Evolutionary conservation across 2,113 vertebrate species (phyloP).

Genomic region (Phalacrocorax carbo): DNA sequence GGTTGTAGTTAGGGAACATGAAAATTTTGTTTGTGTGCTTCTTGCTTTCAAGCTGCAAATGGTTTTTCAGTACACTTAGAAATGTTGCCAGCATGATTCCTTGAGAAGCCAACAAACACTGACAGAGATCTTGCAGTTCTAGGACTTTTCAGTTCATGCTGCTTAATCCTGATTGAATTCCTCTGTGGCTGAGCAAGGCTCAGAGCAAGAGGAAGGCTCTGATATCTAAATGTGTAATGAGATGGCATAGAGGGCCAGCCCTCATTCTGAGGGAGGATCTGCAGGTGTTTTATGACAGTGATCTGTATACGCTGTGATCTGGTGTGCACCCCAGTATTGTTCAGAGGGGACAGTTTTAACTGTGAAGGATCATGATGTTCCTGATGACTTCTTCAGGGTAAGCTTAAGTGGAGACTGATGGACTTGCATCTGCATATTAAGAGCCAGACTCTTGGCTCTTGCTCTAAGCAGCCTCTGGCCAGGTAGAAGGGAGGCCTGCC

Average conservation of each 20-base stretch:
- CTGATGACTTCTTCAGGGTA: not conserved
- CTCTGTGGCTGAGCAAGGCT: not conserved
- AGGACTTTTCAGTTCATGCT: not conserved
- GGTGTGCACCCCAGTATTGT: not conserved
- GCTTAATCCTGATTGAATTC: not conserved
- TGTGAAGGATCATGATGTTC: not conserved
- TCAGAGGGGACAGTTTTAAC: not conserved
- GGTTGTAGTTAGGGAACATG: not conserved
- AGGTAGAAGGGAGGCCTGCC: not conserved
- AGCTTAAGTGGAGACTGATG: not conserved
- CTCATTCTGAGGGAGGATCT: not conserved
- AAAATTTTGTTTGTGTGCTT: not conserved
- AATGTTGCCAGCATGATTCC: not conserved
- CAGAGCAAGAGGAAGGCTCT: not conserved
- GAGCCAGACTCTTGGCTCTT: not conserved
- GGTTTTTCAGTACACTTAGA: not conserved
- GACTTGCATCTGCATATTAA: rapidly evolving
- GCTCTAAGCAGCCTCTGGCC: not conserved
- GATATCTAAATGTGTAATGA: not conserved
- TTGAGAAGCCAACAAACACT: not conserved
- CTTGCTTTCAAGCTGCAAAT: not conserved
- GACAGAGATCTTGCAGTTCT: not conserved
- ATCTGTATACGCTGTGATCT: not conserved
- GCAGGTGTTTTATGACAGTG: not conserved
- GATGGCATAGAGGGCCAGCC: not conserved